These are phyloP conservation scores for Diaprepes abbreviatus DNA, from an alignment of 2,888 invertebrate genomes.

Conservation along the genomic window DNA sequence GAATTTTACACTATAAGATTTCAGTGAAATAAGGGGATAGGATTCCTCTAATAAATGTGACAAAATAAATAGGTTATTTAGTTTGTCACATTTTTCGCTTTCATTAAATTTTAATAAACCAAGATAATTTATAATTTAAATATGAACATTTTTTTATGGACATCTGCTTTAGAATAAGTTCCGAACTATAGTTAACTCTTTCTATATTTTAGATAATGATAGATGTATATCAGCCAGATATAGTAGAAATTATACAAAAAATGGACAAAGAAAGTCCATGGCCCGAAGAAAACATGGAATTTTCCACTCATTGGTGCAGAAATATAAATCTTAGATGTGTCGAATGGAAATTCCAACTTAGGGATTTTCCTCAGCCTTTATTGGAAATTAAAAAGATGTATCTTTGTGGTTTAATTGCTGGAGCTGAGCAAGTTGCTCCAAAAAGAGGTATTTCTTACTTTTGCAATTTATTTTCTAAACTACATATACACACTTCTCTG, in stretches of 20 bases:
- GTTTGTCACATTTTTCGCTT: too few relatives aligned
- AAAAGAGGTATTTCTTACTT: constrained; percentile 61
- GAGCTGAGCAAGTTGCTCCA: constrained; percentile 89
- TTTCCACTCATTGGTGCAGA: constrained; percentile 94
- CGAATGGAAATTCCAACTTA: constrained; percentile 88
- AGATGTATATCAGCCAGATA: constrained; percentile 70
- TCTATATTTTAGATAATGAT: constrained; percentile 71
- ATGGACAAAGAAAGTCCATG: constrained; percentile 93
- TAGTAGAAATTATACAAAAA: constrained; percentile 66
- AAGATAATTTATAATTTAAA: too few relatives aligned
- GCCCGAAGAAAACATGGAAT: constrained; percentile 88
- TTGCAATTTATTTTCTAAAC: not conserved
- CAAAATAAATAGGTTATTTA: too few relatives aligned
- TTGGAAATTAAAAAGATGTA: constrained; percentile 86
- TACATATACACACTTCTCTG: too few relatives aligned
- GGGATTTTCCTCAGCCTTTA: constrained; percentile 96
- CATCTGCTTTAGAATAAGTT: too few relatives aligned
- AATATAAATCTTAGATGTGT: constrained; percentile 85
- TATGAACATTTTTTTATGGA: too few relatives aligned
- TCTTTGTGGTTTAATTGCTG: constrained; percentile 91
- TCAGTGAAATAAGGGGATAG: too few relatives aligned
- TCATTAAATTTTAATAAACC: too few relatives aligned
- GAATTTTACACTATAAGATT: too few relatives aligned
- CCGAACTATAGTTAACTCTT: not conserved
- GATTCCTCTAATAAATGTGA: too few relatives aligned